These are phyloP conservation scores for Anabas testudineus DNA, from an alignment of 2,797 vertebrate species.

Conservation along the genomic window DNA sequence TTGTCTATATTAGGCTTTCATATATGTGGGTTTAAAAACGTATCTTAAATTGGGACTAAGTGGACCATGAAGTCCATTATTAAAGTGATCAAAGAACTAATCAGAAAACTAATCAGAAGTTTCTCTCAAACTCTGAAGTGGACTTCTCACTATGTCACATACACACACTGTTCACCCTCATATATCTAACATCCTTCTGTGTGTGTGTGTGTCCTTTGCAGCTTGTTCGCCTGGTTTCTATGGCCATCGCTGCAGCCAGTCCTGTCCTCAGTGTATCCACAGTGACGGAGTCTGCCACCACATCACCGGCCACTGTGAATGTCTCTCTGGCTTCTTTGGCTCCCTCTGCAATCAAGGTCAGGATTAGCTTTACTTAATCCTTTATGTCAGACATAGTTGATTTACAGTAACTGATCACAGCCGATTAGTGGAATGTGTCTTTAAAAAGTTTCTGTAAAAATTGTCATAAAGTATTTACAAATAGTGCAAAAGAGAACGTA, in stretches of 20 bases:
- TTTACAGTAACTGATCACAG: too few relatives aligned
- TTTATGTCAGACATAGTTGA: too few relatives aligned
- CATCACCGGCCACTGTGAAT: conserved; percentile 88
- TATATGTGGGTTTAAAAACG: conserved; percentile 2
- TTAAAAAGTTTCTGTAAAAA: too few relatives aligned
- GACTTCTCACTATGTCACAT: conserved; percentile 1
- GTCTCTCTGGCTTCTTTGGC: conserved; percentile 90
- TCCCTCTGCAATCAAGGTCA: conserved; percentile 93
- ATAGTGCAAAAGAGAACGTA: too few relatives aligned
- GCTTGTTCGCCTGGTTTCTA: conserved; percentile 91
- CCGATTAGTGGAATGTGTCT: too few relatives aligned
- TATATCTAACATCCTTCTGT: neutral
- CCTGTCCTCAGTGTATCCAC: conserved; percentile 91
- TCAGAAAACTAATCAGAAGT: conserved; percentile 38
- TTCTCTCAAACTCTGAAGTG: conserved; percentile 13
- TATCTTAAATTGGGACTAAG: conserved; percentile 5
- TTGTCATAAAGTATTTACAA: too few relatives aligned
- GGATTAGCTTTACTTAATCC: neutral
- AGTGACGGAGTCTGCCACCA: conserved; percentile 90
- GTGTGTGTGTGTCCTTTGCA: conserved; percentile 58
- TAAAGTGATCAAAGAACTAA: conserved; percentile 41
- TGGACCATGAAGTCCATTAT: conserved; percentile 40
- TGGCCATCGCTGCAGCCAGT: conserved; percentile 88
- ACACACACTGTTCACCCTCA: neutral
- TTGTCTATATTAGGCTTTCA: neutral